Base-by-base conservation (phyloP, 2,888 invertebrate genomes). In the Eueremaeus valkanovi region DNA sequence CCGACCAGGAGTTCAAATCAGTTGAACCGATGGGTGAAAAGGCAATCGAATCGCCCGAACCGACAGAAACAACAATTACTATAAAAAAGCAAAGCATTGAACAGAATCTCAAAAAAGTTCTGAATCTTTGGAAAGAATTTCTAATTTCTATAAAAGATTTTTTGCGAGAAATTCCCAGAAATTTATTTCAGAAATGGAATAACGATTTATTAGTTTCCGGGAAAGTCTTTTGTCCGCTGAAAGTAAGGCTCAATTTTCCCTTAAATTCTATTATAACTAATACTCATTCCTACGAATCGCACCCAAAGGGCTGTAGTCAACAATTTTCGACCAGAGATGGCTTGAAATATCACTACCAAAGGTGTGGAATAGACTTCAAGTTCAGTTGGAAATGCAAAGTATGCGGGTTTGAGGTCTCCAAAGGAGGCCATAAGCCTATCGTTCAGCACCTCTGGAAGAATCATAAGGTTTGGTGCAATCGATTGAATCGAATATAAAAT, bases 341-440 rank as follows among this genome's bases (percentile, higher is more conserved):
- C 2, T 11, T 72, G 13, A 45, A 49, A 49, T 72, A 72, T 55
- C 72, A 72, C 18, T 72, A 55, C 33, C 3, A 51, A 36, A 49
- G 72, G 29, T 72, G 72, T 51, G 72, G 72, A 72, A 72, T 72
- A 21, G 21, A 49, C 16, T 72, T 68, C 24, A 68, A 68, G 13
- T 68, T 49, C 29, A 29, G 11, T 3, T 72, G 49, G 72, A 42
- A 45, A 9, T 72, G 72, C 21, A 72, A 72, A 29, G 0, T 72
- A 3, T 72, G 72, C 24, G 51, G 29, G 0, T 72, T 72, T 72
- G 36, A 49, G 24, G 72, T 9, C 27, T 13, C 3, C 1, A 72
- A 33, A 33, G 72, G 55, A 13, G 51, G 36, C 29, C n/a, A n/a
- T n/a, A 72, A 33, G n/a, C 3, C 18, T 13, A 72, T 72, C 31